These are phyloP conservation scores for Eupsilia transversa DNA, from an alignment of 2,888 invertebrate genomes.

Conservation along the genomic window DNA sequence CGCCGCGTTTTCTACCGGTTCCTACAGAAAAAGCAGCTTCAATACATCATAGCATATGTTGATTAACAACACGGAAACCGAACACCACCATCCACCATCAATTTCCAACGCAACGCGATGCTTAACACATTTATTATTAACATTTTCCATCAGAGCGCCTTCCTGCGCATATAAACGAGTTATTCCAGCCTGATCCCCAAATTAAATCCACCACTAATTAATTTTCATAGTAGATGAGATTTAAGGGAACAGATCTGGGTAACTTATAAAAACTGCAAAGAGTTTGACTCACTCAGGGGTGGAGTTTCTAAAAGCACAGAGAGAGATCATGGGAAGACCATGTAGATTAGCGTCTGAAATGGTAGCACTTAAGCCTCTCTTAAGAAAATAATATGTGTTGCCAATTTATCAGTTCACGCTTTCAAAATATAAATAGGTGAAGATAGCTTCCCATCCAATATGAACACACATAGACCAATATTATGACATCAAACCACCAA, in stretches of 20 bases:
- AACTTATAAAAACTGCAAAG: not conserved
- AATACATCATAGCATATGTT: slow-evolving; percentile 14
- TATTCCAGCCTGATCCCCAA: not conserved
- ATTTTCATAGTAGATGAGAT: not conserved
- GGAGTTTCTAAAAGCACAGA: not conserved
- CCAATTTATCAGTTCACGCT: not conserved
- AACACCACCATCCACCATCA: slow-evolving; percentile 13
- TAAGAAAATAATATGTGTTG: too few species aligned
- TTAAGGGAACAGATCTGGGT: not conserved
- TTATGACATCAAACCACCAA: slow-evolving; percentile 58
- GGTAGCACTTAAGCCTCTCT: too few species aligned
- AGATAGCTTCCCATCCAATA: slow-evolving; percentile 8
- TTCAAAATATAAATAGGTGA: not conserved
- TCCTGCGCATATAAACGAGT: not conserved
- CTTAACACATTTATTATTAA: not conserved
- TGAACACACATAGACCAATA: slow-evolving; percentile 33
- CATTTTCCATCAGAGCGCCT: not conserved
- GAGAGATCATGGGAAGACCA: too few species aligned
- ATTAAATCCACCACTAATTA: not conserved
- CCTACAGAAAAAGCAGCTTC: slow-evolving; percentile 26
- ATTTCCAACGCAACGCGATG: not conserved
- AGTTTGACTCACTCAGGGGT: not conserved
- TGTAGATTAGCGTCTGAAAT: too few species aligned
- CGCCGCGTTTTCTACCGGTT: slow-evolving; percentile 24
- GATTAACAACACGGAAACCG: slow-evolving; percentile 25